Evolutionary conservation across 2,797 vertebrate genomes (phyloP).

Genomic region (Rhinatrema bivittatum): DNA sequence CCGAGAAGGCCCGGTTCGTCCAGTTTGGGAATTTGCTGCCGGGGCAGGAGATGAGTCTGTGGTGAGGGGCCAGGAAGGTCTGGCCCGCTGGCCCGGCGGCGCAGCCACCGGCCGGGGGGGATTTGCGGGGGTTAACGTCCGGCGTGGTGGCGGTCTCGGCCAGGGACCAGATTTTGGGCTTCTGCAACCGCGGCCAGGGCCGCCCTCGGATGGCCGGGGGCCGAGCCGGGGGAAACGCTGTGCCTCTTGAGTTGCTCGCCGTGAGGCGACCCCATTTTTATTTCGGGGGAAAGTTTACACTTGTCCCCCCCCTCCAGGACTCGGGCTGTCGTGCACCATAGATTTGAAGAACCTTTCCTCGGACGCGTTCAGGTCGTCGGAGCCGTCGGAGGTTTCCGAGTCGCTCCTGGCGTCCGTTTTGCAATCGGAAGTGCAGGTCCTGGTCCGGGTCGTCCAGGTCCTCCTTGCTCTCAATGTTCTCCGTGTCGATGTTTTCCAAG

Average conservation of each 20-base stretch:
- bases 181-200: conserved; percentile 44
- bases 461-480: conserved; percentile 79
- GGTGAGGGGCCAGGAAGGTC: conserved; percentile 65
- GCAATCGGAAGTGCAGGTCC: conserved; percentile 72
- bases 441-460: conserved; percentile 71
- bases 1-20: conserved; percentile 85
- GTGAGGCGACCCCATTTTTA: conserved; percentile 55
- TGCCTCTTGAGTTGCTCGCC: conserved; percentile 62
- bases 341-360: conserved; percentile 77
- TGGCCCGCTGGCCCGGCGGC: conserved; percentile 56
- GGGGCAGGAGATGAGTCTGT: conserved; percentile 88
- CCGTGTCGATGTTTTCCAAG: conserved; percentile 91
- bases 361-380: conserved; percentile 83
- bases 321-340: conserved; percentile 61
- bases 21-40: conserved; percentile 89
- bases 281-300: conserved; percentile 38
- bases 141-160: conserved; percentile 94
- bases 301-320: conserved; percentile 49
- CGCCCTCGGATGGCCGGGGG: conserved; percentile 38
- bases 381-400: conserved; percentile 85
- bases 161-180: conserved; percentile 96
- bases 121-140: conserved; percentile 93
- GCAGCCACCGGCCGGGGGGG: conserved; percentile 71
- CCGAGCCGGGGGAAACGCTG: conserved; percentile 47
- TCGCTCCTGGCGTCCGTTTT: conserved; percentile 86